These are phyloP conservation scores for Pseudois nayaur DNA, from an alignment of 2,113 vertebrate genomes.

Conservation along the genomic window DNA sequence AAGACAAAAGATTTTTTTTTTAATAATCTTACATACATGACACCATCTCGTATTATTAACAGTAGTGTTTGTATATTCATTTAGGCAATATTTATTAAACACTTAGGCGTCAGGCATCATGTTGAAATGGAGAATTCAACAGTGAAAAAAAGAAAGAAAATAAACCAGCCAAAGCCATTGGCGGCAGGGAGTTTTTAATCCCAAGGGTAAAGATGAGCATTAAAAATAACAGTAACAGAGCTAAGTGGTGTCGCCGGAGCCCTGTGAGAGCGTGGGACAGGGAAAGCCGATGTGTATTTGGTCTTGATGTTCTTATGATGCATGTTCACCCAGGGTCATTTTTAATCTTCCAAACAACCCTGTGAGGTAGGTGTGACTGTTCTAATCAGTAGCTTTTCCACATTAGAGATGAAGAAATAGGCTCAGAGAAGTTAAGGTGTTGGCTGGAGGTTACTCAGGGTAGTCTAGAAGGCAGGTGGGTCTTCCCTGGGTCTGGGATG, in stretches of 20 bases:
- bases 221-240: neutral
- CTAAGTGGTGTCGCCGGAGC: accelerated
- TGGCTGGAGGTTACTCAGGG: too few relatives aligned
- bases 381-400: neutral
- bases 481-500: accelerated
- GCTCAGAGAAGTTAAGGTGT: neutral
- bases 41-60: neutral
- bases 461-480: neutral
- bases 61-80: neutral
- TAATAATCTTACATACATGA: neutral
- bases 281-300: neutral
- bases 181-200: neutral
- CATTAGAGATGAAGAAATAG: neutral
- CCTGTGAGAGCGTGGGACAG: accelerated
- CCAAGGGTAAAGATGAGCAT: accelerated
- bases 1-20: neutral
- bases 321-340: neutral
- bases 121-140: neutral
- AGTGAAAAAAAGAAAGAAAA: neutral
- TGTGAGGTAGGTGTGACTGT: neutral
- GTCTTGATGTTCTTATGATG: neutral
- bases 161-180: accelerated
- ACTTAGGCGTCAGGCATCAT: neutral
- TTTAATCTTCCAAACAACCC: neutral
- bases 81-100: neutral